A percentile compares a stretch with the other conserved stretches of the same genome.
Evolutionary conservation across 2,888 invertebrate species (phyloP).

Genomic region (Erpobdella octoculata): DNA sequence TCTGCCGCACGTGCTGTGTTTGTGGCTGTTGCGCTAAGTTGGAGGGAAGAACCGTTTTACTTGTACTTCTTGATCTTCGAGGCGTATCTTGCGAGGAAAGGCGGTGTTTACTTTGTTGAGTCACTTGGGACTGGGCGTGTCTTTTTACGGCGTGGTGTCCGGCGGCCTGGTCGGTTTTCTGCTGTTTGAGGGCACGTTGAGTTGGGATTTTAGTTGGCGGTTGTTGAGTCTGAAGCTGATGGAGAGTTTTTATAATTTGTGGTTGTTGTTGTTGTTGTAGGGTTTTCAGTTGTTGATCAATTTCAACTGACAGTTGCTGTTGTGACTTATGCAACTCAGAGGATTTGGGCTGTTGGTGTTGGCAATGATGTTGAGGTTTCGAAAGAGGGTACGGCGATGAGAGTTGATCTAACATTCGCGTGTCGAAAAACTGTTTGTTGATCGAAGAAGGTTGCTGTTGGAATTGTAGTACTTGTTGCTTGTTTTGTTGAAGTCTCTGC

Average conservation of each 20-base stretch:
- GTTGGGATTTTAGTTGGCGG: neutral
- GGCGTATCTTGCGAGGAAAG: neutral
- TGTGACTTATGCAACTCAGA: neutral
- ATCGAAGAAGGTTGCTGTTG: conserved; percentile 10
- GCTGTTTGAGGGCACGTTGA: neutral
- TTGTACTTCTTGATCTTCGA: neutral
- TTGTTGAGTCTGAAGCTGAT: neutral
- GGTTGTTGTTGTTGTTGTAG: neutral
- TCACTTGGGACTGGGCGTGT: too few relatives aligned
- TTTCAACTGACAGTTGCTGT: conserved; percentile 13
- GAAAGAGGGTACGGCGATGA: neutral
- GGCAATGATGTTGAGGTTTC: neutral
- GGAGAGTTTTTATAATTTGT: too few relatives aligned
- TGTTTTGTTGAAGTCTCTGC: neutral
- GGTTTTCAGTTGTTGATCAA: neutral
- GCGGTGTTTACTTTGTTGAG: neutral
- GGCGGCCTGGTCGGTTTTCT: neutral
- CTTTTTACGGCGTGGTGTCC: neutral
- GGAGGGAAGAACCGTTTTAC: neutral
- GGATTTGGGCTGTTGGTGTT: neutral
- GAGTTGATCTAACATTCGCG: neutral
- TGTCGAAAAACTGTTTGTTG: neutral
- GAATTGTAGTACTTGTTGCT: neutral
- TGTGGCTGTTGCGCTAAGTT: neutral
- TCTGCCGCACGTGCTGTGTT: conserved; percentile 21